Evolutionary conservation across 2,888 invertebrate genomes (phyloP), one percentile per base, ranked within the genome.

Genomic region (Scrobipalpa costella): DNA sequence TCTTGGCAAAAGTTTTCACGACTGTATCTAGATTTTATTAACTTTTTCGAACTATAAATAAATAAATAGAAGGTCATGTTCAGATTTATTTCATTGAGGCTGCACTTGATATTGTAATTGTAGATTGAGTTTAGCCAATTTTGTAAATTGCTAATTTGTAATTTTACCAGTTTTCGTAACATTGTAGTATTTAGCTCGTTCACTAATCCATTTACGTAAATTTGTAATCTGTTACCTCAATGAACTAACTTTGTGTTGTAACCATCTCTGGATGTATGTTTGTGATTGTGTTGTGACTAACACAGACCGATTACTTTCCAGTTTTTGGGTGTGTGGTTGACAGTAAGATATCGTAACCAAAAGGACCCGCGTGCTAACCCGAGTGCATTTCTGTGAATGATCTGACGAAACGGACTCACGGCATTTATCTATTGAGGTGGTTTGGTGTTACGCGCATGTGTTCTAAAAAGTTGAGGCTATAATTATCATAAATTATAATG

Each of bases 351-450:
- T 94, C 96, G 99, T 92, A 99, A 99, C 93, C 98, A 98, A 93
- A 98, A 98, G 95, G 98, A 98, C 93, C 98, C 98, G 79, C 94
- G 97, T 77, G 98, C 97, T 93, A 97, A 98, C 93, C 97, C 98
- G 83, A 97, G 97, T 93, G 98, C 98, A 93, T 98, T 98, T 93
- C 96, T 98, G 88, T 98, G 97, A 96, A 94, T 93, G 90, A 80
- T 80, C 81, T 83, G 83, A 82, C 76, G 79, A 79, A 74, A 76
- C 77, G 87, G 86, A 80, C 75, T 76, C 73, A 66, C 76, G 68
- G 70, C 77, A 76, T 79, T 79, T 78, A 77, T 81, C 76, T 79
- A 74, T 75, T 80, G 84, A 91, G 91, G 90, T 90, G 90, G 88
- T 81, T 84, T 81, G 81, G 85, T 81, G 81, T 84, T 82, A 73